Evolutionary conservation across 2,888 invertebrate species (phyloP).

Genomic region (Scaptomyza tumidula): DNA sequence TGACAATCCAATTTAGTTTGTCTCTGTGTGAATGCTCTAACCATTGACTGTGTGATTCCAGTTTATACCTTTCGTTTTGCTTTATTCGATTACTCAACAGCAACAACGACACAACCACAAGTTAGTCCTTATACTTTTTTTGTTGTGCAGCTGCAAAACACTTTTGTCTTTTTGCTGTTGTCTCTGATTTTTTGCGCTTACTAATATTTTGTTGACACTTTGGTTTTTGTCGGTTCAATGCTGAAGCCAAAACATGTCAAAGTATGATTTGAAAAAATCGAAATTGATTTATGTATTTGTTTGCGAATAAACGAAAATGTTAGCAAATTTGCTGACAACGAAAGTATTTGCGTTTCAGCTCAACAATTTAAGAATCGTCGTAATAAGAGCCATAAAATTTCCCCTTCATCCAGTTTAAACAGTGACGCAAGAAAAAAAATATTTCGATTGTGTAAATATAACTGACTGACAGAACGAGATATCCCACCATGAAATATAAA

Average conservation of each 20-base stretch:
- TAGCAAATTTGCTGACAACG: constrained; percentile 23
- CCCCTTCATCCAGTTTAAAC: background rate
- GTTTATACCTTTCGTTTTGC: constrained; percentile 39
- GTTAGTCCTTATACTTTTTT: constrained; percentile 37
- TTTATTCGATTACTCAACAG: constrained; percentile 34
- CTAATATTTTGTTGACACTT: constrained; percentile 62
- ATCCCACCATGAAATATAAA: background rate
- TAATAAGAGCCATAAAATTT: constrained; percentile 15
- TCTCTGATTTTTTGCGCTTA: constrained; percentile 21
- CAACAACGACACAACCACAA: constrained; percentile 13
- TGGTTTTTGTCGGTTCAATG: constrained; percentile 43
- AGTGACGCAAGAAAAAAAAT: background rate
- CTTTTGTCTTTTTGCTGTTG: constrained; percentile 29
- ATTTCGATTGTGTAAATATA: background rate
- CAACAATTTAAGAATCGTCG: constrained; percentile 26
- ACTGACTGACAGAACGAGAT: background rate
- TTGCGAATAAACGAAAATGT: constrained; percentile 25
- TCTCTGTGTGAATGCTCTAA: constrained; percentile 7
- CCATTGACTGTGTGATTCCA: constrained; percentile 46
- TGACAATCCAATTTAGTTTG: constrained; percentile 12
- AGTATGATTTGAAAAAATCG: constrained; percentile 48
- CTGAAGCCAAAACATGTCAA: constrained; percentile 53
- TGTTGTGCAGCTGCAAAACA: constrained; percentile 15
- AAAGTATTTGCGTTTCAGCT: constrained; percentile 40
- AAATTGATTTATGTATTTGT: constrained; percentile 61